phyloP scores from a whole-genome alignment of 2,888 invertebrate genomes.

The Lissocephala sabroskyi region DNA sequence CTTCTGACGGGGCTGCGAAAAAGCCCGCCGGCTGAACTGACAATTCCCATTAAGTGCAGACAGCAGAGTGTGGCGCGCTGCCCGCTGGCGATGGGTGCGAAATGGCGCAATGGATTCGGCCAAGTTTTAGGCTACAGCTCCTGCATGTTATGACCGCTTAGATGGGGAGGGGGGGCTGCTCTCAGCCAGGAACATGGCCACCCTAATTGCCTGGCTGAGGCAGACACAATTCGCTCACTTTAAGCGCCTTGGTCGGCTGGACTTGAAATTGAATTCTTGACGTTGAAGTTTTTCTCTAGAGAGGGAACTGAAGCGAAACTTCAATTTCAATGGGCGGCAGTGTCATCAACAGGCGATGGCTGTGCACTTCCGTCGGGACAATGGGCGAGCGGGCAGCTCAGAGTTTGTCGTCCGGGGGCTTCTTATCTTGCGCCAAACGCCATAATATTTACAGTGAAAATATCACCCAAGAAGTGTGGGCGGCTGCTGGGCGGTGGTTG shows the following conservation, averaged over 20 bases:
- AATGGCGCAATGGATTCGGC: constrained; percentile 12
- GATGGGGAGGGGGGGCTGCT: constrained; percentile 36
- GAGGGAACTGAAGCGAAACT: too few species aligned
- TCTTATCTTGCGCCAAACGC: too few species aligned
- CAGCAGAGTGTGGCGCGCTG: constrained; percentile 33
- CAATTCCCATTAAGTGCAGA: constrained; percentile 68
- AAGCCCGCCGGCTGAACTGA: constrained; percentile 49
- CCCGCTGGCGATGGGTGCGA: constrained; percentile 16
- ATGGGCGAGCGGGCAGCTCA: too few species aligned
- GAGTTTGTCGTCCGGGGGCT: too few species aligned
- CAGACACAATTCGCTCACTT: too few species aligned
- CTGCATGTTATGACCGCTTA: constrained; percentile 21
- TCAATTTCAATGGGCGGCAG: constrained; percentile 25
- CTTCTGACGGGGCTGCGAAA: constrained; percentile 53
- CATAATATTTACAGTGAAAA: constrained; percentile 63
- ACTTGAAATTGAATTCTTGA: background rate
- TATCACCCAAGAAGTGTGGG: constrained; percentile 36
- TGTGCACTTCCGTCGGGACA: constrained; percentile 28
- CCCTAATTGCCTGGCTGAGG: background rate
- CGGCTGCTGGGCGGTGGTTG: constrained; percentile 16
- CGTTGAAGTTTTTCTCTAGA: too few species aligned
- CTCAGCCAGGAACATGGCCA: constrained; percentile 15
- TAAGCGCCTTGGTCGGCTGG: too few species aligned
- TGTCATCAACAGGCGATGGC: constrained; percentile 49
- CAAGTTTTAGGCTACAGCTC: constrained; percentile 36